Evolutionary conservation across 1,140 invertebrate genomes (phyloP).

Genomic region (Drosophila baimaii): DNA sequence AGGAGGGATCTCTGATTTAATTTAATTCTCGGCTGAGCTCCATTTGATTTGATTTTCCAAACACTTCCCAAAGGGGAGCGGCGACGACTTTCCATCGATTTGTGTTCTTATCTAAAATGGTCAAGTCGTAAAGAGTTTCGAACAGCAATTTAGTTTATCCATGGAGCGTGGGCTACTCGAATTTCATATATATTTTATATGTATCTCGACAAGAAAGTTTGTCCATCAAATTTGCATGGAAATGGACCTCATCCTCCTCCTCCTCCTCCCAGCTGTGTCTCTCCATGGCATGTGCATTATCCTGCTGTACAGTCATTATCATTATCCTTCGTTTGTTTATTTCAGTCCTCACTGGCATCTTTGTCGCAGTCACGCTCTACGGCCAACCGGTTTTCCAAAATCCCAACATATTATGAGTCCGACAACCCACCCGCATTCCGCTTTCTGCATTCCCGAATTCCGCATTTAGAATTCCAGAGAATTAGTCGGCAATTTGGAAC

Average conservation of each 20-base stretch:
- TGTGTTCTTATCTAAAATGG: slow-evolving; percentile 42
- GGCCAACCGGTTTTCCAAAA: slow-evolving; percentile 49
- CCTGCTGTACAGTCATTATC: slow-evolving; percentile 44
- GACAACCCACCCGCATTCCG: slow-evolving; percentile 66
- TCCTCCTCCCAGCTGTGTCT: background rate
- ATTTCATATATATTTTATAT: slow-evolving; percentile 6
- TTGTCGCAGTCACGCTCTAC: slow-evolving; percentile 66
- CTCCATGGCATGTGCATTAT: slow-evolving; percentile 47
- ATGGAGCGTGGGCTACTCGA: slow-evolving; percentile 7
- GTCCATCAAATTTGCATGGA: slow-evolving; percentile 26
- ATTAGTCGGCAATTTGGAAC: slow-evolving; percentile 55
- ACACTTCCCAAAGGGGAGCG: slow-evolving; percentile 8
- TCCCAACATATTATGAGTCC: background rate
- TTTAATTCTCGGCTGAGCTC: slow-evolving; percentile 50
- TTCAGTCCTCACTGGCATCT: slow-evolving; percentile 25
- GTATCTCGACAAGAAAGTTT: slow-evolving; percentile 18
- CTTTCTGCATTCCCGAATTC: slow-evolving; percentile 1
- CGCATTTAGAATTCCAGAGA: slow-evolving; percentile 43
- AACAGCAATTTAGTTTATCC: slow-evolving; percentile 3
- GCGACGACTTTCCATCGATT: slow-evolving; percentile 37
- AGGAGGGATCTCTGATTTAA: slow-evolving; percentile 56
- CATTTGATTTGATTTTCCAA: slow-evolving; percentile 28
- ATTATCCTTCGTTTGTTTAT: slow-evolving; percentile 39
- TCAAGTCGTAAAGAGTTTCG: slow-evolving; percentile 28
- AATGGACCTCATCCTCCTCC: background rate